phyloP scores from a whole-genome alignment of 2,797 vertebrate species.

The Manis crassicaudata region DNA sequence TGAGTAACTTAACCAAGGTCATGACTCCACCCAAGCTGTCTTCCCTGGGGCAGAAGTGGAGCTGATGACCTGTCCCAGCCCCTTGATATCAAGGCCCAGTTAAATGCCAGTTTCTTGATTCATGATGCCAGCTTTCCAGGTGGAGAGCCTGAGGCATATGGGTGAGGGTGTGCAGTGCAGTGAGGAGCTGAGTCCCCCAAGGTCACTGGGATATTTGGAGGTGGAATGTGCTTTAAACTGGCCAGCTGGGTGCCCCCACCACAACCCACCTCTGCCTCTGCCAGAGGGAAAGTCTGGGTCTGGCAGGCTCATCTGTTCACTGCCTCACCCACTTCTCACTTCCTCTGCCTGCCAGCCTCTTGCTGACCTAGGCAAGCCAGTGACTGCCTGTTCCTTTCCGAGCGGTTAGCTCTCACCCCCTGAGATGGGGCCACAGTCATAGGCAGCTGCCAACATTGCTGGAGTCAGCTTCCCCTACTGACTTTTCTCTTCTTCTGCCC shows the following conservation, averaged over 20 bases:
- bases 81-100: slow-evolving; percentile 7
- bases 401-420: neutral
- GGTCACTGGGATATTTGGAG: slow-evolving; percentile 61
- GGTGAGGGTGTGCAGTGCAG: neutral
- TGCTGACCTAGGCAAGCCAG: slow-evolving; percentile 29
- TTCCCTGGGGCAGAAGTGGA: neutral
- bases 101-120: slow-evolving; percentile 36
- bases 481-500: neutral
- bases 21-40: neutral
- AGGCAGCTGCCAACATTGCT: neutral
- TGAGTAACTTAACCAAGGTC: slow-evolving; percentile 73
- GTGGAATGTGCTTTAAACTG: neutral
- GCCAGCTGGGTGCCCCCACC: neutral
- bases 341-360: slow-evolving; percentile 30
- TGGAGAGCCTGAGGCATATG: slow-evolving; percentile 3
- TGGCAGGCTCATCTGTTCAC: slow-evolving; percentile 26
- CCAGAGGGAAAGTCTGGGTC: neutral
- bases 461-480: neutral
- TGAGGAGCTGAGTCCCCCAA: slow-evolving; percentile 49
- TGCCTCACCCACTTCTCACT: neutral
- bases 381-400: neutral
- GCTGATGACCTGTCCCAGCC: neutral
- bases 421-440: neutral
- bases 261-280: neutral
- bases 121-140: slow-evolving; percentile 46